Evolutionary conservation across 2,797 vertebrate genomes (phyloP).

Genomic region (Pangasius krempfi): DNA sequence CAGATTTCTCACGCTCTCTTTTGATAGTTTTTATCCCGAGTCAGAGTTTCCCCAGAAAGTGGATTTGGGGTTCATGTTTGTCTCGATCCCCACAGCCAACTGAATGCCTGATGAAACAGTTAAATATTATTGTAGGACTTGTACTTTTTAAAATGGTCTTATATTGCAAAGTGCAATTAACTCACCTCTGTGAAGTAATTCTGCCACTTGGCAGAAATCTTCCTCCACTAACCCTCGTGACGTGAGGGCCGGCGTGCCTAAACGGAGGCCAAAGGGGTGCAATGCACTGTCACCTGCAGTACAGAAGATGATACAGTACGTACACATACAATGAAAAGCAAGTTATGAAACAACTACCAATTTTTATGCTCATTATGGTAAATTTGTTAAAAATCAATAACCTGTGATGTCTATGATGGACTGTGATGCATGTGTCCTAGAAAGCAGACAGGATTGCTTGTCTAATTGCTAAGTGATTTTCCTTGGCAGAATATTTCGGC

Average conservation of each 20-base stretch:
- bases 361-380: neutral
- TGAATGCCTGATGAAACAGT: constrained; percentile 78
- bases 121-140: neutral
- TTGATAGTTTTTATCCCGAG: constrained; percentile 76
- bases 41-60: constrained; percentile 83
- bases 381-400: neutral
- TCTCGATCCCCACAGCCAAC: constrained; percentile 87
- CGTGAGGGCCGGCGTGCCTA: constrained; percentile 92
- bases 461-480: neutral
- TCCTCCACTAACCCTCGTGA: constrained; percentile 86
- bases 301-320: neutral
- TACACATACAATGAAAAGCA: neutral
- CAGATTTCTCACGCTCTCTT: constrained; percentile 71
- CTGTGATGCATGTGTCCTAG: neutral
- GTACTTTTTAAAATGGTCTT: neutral
- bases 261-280: constrained; percentile 87
- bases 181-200: constrained; percentile 91
- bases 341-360: neutral
- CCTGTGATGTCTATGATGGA: neutral
- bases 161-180: neutral
- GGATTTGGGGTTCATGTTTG: constrained; percentile 78
- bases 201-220: constrained; percentile 86
- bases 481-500: neutral
- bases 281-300: constrained; percentile 89
- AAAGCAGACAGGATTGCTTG: neutral